phyloP scores from a whole-genome alignment of 2,888 invertebrate species.

The Drosophila rubida region DNA sequence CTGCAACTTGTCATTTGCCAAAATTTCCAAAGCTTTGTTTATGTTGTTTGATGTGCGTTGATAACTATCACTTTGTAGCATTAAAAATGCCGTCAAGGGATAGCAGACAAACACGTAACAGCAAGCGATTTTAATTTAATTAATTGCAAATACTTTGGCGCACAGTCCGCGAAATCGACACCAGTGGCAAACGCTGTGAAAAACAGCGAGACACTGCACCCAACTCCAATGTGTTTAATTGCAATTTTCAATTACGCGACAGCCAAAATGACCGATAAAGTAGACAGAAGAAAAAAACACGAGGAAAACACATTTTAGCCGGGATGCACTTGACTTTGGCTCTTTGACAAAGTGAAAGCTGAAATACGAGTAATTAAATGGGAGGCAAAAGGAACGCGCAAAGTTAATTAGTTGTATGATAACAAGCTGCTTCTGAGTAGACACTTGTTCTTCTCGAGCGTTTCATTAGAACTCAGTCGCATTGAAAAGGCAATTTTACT shows the following conservation, averaged over 20 bases:
- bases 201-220: constrained; percentile 1
- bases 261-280: constrained; percentile 26
- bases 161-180: constrained; percentile 19
- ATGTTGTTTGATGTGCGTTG: constrained; percentile 12
- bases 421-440: neutral
- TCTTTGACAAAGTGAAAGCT: constrained; percentile 38
- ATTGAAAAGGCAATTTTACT: neutral
- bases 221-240: constrained; percentile 53
- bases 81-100: neutral
- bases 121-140: constrained; percentile 54
- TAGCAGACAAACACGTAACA: neutral
- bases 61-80: constrained; percentile 22
- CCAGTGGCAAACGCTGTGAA: constrained; percentile 17
- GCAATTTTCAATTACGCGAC: constrained; percentile 70
- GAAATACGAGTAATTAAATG: constrained; percentile 21
- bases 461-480: neutral
- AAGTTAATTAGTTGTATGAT: constrained; percentile 17
- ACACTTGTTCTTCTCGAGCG: neutral
- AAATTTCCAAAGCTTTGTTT: neutral
- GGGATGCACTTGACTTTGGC: constrained; percentile 35
- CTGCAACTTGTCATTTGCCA: neutral
- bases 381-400: neutral
- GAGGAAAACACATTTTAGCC: constrained; percentile 14
- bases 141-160: constrained; percentile 57
- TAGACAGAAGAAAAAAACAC: constrained; percentile 15